Evolutionary conservation across 2,888 invertebrate species (phyloP), one percentile per base, ranked within the genome.

Genomic region (Gortyna flavago): DNA sequence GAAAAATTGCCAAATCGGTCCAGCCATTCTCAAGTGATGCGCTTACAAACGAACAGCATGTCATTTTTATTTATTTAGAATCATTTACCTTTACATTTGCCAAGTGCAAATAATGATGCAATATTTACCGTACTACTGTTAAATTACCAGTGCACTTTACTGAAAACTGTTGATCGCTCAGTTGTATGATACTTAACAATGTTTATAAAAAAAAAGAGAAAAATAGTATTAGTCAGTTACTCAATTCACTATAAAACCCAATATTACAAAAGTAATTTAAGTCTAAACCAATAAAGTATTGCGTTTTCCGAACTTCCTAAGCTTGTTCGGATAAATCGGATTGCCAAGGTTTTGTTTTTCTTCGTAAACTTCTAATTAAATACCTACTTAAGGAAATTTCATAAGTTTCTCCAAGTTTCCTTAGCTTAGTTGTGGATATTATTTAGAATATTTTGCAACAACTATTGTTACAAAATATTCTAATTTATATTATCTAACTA

Each of bases 291-390:
- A 76, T 76, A 69, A 82, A 70, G 65, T 76, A 66, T 69, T 75
- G 57, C 67, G 70, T 79, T 85, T 69, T 72, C 59, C 29, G n/a
- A 79, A 79, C 51, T 76, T 79, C 32, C 48, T n/a, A 38, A 80
- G 72, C 68, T 81, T 80, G 41, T 44, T 72, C 71, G 68, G 72
- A 77, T 79, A 78, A 88, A 86, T 84, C 79, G 65, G 74, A 86
- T 75, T 75, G 69, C 44, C 8, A 48, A 38, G 73, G 73, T 84
- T 76, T 86, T 68, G 66, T 79, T 77, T 86, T 80, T 74, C 73
- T 81, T 81, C 0, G 13, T 9, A 21, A 81, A 79, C 74, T 84
- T 84, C 70, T 75, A 84, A 87, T 84, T 79, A 80, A 86, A 81
- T 72, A 84, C 79, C 78, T 72, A 67, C 79, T 80, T 72, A 67